Percentiles rank a stretch among this genome's conserved stretches.
Evolutionary conservation across 2,797 vertebrate species (phyloP).

Genomic region (Chrysocyon brachyurus): DNA sequence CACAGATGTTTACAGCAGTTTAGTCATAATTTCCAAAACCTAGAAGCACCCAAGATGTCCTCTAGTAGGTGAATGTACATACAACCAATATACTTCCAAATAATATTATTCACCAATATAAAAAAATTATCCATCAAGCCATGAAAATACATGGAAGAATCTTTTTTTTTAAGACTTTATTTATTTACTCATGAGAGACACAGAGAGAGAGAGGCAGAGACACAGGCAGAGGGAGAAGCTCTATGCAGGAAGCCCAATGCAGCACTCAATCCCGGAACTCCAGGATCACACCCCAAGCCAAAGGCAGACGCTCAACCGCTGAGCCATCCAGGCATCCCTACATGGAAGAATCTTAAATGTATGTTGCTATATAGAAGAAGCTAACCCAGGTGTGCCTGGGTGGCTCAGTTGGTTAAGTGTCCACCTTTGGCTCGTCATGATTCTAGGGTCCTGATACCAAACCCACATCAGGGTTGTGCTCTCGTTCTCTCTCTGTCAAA

Average conservation of each 20-base stretch:
- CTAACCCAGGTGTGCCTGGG: neutral
- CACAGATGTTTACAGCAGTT: neutral
- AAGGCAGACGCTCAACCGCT: no score
- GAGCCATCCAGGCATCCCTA: neutral
- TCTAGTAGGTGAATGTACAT: neutral
- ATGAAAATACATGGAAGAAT: neutral
- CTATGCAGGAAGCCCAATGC: no score
- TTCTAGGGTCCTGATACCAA: no score
- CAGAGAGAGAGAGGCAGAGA: no score
- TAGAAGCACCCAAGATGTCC: neutral
- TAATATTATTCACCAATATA: neutral
- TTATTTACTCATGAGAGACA: no score
- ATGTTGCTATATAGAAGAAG: neutral
- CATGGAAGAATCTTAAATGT: neutral
- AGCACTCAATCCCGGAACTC: no score
- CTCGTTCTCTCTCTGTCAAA: no score
- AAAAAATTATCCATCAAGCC: neutral
- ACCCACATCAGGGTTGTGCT: no score
- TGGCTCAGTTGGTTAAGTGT: no score
- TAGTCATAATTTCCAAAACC: slow-evolving; percentile 37
- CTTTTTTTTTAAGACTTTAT: neutral
- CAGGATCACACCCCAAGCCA: no score
- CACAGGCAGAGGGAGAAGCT: no score
- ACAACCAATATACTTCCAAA: neutral
- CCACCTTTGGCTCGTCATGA: no score